A percentile compares a stretch with the other conserved stretches of the same genome.
phyloP scores from a whole-genome alignment of 2,113 vertebrate species.

The Actinemys pallida region DNA sequence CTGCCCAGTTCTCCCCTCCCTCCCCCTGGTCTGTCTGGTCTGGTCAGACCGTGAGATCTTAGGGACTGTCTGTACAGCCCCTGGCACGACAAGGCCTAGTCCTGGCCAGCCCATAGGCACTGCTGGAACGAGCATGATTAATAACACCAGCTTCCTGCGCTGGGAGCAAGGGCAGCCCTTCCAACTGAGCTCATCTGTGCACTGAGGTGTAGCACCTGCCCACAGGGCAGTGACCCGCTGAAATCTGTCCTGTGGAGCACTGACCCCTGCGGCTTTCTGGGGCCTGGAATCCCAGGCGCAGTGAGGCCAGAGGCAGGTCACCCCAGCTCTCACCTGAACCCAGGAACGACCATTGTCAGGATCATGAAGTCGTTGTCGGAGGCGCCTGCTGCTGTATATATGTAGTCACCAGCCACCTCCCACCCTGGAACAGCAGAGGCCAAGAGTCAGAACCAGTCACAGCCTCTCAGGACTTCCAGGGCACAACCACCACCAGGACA shows the following conservation, averaged over 20 bases:
- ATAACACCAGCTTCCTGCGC: neutral
- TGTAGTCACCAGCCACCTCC: constrained; percentile 95
- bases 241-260: too few relatives aligned
- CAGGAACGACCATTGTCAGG: constrained; percentile 87
- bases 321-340: constrained; percentile 88
- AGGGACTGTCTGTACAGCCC: neutral
- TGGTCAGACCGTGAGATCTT: neutral
- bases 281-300: neutral
- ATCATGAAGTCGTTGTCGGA: constrained; percentile 92
- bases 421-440: constrained; percentile 83
- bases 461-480: neutral
- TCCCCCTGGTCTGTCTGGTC: too few relatives aligned
- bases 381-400: constrained; percentile 90
- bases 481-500: neutral
- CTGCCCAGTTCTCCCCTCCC: too few relatives aligned
- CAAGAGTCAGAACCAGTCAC: neutral
- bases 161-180: neutral
- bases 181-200: neutral
- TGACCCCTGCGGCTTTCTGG: neutral
- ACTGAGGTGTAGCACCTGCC: neutral
- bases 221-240: too few relatives aligned
- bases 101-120: neutral
- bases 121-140: neutral
- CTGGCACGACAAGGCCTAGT: neutral
- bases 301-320: too few relatives aligned